Percentiles rank a stretch among this genome's conserved stretches.
Conservation (phyloP, 2,888 invertebrate species). For the Ephialtes manifestator region DNA sequence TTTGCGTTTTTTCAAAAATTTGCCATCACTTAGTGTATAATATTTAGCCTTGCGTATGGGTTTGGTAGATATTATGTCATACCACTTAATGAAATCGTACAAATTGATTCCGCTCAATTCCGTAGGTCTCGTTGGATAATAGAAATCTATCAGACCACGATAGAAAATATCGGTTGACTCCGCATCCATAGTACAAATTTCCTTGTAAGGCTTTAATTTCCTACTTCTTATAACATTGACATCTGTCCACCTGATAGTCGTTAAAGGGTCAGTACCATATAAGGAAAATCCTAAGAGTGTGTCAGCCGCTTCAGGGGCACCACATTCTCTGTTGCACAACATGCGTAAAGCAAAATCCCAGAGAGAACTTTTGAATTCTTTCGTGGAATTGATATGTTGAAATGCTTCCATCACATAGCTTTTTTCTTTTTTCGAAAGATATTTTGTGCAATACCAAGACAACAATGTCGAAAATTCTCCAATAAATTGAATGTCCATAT, state of each 20-base stretch:
- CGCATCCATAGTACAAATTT: conserved; percentile 68
- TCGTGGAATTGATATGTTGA: conserved; percentile 77
- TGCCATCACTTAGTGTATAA: conserved; percentile 42
- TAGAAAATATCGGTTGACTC: conserved; percentile 77
- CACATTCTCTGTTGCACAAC: conserved; percentile 73
- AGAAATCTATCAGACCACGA: conserved; percentile 74
- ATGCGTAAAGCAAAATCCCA: conserved; percentile 77
- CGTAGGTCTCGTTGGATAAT: conserved; percentile 76
- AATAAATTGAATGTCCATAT: too few species aligned
- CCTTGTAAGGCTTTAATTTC: conserved; percentile 66
- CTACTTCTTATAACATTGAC: conserved; percentile 65
- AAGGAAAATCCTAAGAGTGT: conserved; percentile 73
- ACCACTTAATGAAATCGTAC: conserved; percentile 74
- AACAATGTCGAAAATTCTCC: conserved; percentile 73
- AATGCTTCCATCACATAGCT: conserved; percentile 17
- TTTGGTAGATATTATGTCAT: conserved; percentile 59
- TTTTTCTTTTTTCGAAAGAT: conserved; percentile 64
- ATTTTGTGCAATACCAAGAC: conserved; percentile 77
- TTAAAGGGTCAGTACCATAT: conserved; percentile 77
- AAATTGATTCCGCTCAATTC: conserved; percentile 71
- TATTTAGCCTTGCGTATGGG: conserved; percentile 58
- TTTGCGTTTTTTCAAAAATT: conserved; percentile 70
- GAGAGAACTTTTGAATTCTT: conserved; percentile 74
- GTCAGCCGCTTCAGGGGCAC: conserved; percentile 69
- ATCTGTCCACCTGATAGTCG: conserved; percentile 80